phyloP scores from a whole-genome alignment of 2,888 invertebrate genomes.

The Prosopocoilus inquinatus region DNA sequence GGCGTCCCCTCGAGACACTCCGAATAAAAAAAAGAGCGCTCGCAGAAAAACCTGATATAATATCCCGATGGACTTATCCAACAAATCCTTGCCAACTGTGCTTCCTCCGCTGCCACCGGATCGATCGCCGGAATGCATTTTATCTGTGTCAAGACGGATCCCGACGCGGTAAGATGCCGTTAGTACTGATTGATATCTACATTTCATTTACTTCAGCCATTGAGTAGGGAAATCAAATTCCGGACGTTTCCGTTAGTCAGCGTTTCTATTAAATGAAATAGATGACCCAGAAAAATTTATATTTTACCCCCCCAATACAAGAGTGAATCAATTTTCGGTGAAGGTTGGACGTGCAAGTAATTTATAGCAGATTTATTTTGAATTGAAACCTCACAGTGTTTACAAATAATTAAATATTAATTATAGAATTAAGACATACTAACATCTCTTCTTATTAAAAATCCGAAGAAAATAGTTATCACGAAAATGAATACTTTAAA shows the following conservation, averaged over 20 bases:
- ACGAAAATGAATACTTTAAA: no score
- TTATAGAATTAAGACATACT: no score
- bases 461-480: no score
- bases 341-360: no score
- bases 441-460: no score
- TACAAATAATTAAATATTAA: no score
- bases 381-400: no score
- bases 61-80: conserved; percentile 14
- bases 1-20: no score
- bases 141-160: conserved; percentile 4
- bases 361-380: no score
- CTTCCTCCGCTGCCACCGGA: background rate
- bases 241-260: background rate
- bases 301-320: background rate
- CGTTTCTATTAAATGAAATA: conserved; percentile 3
- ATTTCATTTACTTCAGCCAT: conserved; percentile 14
- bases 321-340: no score
- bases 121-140: conserved; percentile 8
- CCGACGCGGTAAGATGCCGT: conserved; percentile 1
- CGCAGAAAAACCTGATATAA: conserved; percentile 7
- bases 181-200: conserved; percentile 15
- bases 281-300: background rate
- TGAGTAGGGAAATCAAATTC: conserved; percentile 5
- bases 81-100: conserved; percentile 15
- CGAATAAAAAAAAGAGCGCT: background rate